Evolutionary conservation across 1,140 invertebrate genomes (phyloP).

Genomic region (Tetramorium simillimum): DNA sequence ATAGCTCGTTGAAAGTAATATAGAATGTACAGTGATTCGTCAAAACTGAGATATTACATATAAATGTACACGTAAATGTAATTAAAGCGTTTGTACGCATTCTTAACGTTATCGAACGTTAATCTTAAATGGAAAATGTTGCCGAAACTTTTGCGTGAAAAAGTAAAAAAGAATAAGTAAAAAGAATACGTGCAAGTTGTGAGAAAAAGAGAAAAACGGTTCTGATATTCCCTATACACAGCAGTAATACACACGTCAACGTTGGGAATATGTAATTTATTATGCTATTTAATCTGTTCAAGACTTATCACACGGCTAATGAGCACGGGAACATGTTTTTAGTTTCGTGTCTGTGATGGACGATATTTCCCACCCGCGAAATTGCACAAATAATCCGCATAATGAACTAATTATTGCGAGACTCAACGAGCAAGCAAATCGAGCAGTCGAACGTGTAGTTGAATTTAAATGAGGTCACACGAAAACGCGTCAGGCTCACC

Average conservation of each 20-base stretch:
- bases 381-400: constrained; percentile 9
- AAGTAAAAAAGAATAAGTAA: too few species aligned
- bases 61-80: neutral
- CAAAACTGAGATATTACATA: neutral
- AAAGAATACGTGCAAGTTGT: too few species aligned
- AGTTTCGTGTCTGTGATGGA: neutral
- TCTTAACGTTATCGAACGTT: neutral
- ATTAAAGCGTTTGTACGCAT: neutral
- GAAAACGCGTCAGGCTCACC: constrained; percentile 29
- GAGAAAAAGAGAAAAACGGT: too few species aligned
- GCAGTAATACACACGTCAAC: too few species aligned
- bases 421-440: constrained; percentile 3
- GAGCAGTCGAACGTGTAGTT: constrained; percentile 23
- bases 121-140: too few species aligned
- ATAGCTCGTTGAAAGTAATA: neutral
- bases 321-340: neutral
- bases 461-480: constrained; percentile 46
- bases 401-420: constrained; percentile 34
- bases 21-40: neutral
- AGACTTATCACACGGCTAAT: too few species aligned
- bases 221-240: too few species aligned
- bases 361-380: neutral
- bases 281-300: too few species aligned
- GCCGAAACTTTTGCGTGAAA: too few species aligned
- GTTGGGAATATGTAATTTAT: too few species aligned